Conservation (phyloP, 2,113 vertebrate genomes). For the Eleginops maclovinus region DNA sequence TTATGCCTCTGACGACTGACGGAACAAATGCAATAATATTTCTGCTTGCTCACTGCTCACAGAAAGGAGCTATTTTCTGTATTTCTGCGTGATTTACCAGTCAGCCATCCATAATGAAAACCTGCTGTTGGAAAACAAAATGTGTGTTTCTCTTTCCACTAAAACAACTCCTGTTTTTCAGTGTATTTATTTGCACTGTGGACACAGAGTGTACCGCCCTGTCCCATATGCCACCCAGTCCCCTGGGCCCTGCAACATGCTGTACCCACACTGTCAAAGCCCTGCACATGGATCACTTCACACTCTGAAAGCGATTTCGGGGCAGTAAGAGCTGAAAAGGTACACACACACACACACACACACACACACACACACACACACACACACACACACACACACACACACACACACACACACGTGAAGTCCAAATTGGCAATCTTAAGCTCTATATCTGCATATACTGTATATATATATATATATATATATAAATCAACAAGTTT, state of each 20-base stretch:
- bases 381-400: no score
- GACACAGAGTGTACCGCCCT: conserved; percentile 53
- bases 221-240: conserved; percentile 67
- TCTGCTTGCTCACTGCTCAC: conserved; percentile 10
- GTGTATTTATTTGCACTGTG: conserved; percentile 71
- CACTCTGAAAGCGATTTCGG: conserved; percentile 28
- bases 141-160: conserved; percentile 76
- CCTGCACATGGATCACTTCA: conserved; percentile 36
- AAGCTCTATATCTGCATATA: no score
- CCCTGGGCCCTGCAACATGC: conserved; percentile 38
- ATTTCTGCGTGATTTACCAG: not conserved
- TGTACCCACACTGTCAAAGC: conserved; percentile 41
- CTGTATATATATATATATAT: no score
- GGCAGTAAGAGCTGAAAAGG: conserved; percentile 12
- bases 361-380: no score
- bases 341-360: no score
- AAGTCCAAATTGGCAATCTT: no score
- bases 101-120: not conserved
- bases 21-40: conserved; percentile 52
- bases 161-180: conserved; percentile 56
- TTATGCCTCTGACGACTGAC: conserved; percentile 49
- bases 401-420: no score
- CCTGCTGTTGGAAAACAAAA: conserved; percentile 41
- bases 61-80: not conserved
- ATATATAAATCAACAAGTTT: no score